Conservation (phyloP, 2,888 invertebrate species). For the Schrankia costaestrigalis region DNA sequence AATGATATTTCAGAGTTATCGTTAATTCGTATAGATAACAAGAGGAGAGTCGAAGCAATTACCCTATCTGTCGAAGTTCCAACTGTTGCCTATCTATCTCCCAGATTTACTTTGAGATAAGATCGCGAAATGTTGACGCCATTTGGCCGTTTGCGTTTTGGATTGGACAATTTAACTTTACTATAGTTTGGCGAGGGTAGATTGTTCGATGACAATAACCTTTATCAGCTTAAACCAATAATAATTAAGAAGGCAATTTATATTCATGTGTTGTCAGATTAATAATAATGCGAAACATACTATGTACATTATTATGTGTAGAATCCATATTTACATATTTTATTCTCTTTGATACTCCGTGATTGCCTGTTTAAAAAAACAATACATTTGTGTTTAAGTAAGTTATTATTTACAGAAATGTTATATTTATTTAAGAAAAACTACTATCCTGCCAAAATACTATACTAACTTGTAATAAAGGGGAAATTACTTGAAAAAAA, state of each 20-base stretch:
- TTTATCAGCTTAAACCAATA: conserved; percentile 60
- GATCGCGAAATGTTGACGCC: conserved; percentile 69
- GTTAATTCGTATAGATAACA: conserved; percentile 48
- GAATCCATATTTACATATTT: too few species aligned
- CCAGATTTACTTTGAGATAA: conserved; percentile 67
- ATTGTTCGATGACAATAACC: conserved; percentile 67
- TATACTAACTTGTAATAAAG: too few species aligned
- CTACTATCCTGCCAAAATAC: too few species aligned
- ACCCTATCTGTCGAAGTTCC: conserved; percentile 62
- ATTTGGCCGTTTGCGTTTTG: conserved; percentile 64
- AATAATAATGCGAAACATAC: too few species aligned
- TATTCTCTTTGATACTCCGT: too few species aligned
- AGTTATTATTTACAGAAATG: too few species aligned
- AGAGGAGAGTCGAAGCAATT: conserved; percentile 64
- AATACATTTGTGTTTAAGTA: too few species aligned
- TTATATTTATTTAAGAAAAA: too few species aligned
- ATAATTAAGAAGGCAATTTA: conserved; percentile 64
- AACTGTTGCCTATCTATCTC: conserved; percentile 57
- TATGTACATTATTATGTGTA: too few species aligned
- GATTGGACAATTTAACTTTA: conserved; percentile 74
- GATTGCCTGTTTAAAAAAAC: too few species aligned
- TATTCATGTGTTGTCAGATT: conserved; percentile 53
- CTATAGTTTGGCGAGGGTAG: conserved; percentile 54
- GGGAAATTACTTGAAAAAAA: too few species aligned
- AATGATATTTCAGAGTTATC: conserved; percentile 23